These are phyloP conservation scores for Emys orbicularis DNA, from an alignment of 2,797 vertebrate species.

Conservation along the genomic window DNA sequence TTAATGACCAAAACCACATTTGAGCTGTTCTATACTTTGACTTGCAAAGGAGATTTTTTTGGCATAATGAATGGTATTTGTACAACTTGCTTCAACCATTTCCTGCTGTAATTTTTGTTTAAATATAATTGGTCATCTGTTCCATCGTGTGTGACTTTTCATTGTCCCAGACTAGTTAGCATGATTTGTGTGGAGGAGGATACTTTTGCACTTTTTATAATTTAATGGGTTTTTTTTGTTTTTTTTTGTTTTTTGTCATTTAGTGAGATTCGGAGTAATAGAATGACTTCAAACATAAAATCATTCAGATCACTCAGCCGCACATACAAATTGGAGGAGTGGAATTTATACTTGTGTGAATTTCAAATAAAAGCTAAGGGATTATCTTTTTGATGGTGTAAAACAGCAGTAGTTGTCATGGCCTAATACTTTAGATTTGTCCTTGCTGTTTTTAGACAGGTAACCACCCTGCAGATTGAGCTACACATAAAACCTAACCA, in stretches of 20 bases:
- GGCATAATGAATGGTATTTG: not conserved
- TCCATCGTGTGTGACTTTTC: not conserved
- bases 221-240: not conserved
- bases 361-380: not conserved
- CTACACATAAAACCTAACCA: not conserved
- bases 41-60: constrained; percentile 19
- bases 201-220: not conserved
- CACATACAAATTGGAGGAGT: not conserved
- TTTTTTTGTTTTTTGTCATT: not conserved
- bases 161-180: not conserved
- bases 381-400: not conserved
- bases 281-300: not conserved
- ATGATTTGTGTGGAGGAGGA: not conserved
- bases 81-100: not conserved
- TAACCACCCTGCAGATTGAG: accelerated
- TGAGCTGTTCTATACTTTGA: not conserved
- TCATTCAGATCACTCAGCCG: not conserved
- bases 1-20: constrained; percentile 27
- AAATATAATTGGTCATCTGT: constrained; percentile 8
- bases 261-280: not conserved
- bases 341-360: not conserved
- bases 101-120: not conserved
- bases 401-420: not conserved
- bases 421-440: no score
- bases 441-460: not conserved